These are phyloP conservation scores for Cylloceria caligata DNA, from an alignment of 2,888 invertebrate genomes.

Conservation along the genomic window DNA sequence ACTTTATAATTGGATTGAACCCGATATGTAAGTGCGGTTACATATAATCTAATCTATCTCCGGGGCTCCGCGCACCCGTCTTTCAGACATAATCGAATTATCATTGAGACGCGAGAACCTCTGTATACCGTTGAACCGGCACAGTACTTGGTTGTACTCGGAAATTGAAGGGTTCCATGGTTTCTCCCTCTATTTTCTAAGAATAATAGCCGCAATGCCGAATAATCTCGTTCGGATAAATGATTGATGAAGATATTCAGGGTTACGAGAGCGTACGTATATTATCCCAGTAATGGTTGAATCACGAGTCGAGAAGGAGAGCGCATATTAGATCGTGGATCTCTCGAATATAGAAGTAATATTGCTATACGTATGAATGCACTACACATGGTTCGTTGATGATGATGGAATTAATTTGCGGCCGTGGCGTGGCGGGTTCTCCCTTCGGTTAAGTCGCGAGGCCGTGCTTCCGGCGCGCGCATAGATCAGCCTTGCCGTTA, in stretches of 20 bases:
- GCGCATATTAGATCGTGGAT: conserved; percentile 12
- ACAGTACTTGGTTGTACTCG: background rate
- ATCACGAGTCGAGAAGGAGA: conserved; percentile 5
- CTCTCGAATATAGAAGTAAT: conserved; percentile 25
- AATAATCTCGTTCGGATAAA: conserved; percentile 26
- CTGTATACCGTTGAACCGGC: background rate
- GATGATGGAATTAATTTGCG: conserved; percentile 67
- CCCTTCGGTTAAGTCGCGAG: conserved; percentile 68
- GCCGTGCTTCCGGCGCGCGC: conserved; percentile 67
- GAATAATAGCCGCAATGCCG: background rate
- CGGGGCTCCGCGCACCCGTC: conserved; percentile 26
- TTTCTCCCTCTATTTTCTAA: conserved; percentile 8
- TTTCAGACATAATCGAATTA: conserved; percentile 62
- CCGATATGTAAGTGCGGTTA: conserved; percentile 60
- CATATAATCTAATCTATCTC: conserved; percentile 64
- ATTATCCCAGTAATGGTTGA: conserved; percentile 39
- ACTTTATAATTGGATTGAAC: conserved; percentile 64
- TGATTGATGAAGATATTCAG: conserved; percentile 23
- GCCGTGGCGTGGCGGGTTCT: conserved; percentile 42
- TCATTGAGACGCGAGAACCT: conserved; percentile 40
- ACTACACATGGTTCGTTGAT: conserved; percentile 63
- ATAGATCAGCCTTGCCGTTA: conserved; percentile 58
- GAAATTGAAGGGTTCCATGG: background rate
- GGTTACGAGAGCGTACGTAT: conserved; percentile 20
- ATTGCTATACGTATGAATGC: conserved; percentile 21